A percentile compares a stretch with the other conserved stretches of the same genome.
These are phyloP conservation scores for Cyprinella venusta DNA, from an alignment of 2,797 vertebrate species.

Conservation along the genomic window DNA sequence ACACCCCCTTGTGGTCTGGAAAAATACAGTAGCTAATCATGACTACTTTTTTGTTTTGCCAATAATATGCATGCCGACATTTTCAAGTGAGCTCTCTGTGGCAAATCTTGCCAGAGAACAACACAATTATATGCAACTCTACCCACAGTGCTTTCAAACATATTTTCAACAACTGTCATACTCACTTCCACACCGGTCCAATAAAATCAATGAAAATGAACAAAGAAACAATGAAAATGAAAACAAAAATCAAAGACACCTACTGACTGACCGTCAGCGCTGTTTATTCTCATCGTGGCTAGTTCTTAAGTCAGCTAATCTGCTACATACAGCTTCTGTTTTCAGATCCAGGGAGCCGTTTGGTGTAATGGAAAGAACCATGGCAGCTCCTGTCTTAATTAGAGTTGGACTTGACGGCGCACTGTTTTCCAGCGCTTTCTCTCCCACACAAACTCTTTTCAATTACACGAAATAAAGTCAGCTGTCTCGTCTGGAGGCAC, in stretches of 20 bases:
- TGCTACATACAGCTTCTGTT: conserved; percentile 29
- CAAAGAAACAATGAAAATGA: conserved; percentile 14
- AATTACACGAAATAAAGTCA: conserved; percentile 52
- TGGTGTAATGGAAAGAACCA: conserved; percentile 48
- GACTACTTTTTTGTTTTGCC: neutral
- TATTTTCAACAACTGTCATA: conserved; percentile 17
- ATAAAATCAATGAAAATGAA: conserved; percentile 17
- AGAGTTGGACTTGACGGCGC: conserved; percentile 56
- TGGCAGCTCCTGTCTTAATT: conserved; percentile 57
- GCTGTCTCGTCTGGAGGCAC: conserved; percentile 41
- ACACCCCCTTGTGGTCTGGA: conserved; percentile 29
- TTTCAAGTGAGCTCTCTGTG: neutral
- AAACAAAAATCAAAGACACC: conserved; percentile 18
- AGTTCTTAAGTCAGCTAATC: conserved; percentile 42
- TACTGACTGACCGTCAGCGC: neutral
- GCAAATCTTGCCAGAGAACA: conserved; percentile 9
- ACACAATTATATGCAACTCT: conserved; percentile 32
- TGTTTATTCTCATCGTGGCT: neutral
- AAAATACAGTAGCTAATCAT: conserved; percentile 13
- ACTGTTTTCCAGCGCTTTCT: conserved; percentile 49
- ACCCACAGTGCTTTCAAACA: conserved; percentile 16
- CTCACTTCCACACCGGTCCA: conserved; percentile 14
- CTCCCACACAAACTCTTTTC: conserved; percentile 53
- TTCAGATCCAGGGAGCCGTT: conserved; percentile 29
- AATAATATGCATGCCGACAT: neutral